These are phyloP conservation scores for Kryphioiulus occultus DNA, from an alignment of 2,888 invertebrate species.

Conservation along the genomic window DNA sequence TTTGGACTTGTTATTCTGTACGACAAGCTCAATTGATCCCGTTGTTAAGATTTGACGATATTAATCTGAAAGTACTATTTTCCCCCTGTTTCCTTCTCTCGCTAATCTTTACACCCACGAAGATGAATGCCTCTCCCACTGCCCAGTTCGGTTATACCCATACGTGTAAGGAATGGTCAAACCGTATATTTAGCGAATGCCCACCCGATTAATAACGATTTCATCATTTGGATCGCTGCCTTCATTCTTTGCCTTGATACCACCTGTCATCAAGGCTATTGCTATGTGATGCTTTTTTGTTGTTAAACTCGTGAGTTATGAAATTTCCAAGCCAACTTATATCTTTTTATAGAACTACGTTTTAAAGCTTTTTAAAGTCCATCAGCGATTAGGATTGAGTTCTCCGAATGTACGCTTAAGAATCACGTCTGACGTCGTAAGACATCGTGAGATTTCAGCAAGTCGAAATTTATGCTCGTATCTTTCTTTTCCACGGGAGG, in stretches of 20 bases:
- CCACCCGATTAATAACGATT: not conserved
- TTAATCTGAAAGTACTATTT: conserved; percentile 21
- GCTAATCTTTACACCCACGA: not conserved
- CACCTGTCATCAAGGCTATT: not conserved
- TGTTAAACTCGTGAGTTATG: not conserved
- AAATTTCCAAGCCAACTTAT: not conserved
- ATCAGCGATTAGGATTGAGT: not conserved
- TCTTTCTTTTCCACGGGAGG: not conserved
- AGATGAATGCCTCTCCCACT: not conserved
- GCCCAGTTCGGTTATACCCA: not conserved
- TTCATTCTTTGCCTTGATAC: not conserved
- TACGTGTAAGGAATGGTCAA: not conserved
- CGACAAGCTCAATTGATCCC: not conserved
- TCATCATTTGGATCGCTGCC: not conserved
- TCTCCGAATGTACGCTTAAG: not conserved
- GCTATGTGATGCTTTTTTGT: not conserved
- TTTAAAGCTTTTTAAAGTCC: not conserved
- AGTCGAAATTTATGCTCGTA: not conserved
- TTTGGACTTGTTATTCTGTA: not conserved
- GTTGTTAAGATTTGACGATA: not conserved
- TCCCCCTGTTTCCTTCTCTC: not conserved
- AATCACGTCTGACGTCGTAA: not conserved
- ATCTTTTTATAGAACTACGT: not conserved
- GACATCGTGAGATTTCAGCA: not conserved
- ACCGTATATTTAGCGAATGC: not conserved